Conservation (phyloP, 1,140 invertebrate genomes). For the Ceratina australensis region DNA sequence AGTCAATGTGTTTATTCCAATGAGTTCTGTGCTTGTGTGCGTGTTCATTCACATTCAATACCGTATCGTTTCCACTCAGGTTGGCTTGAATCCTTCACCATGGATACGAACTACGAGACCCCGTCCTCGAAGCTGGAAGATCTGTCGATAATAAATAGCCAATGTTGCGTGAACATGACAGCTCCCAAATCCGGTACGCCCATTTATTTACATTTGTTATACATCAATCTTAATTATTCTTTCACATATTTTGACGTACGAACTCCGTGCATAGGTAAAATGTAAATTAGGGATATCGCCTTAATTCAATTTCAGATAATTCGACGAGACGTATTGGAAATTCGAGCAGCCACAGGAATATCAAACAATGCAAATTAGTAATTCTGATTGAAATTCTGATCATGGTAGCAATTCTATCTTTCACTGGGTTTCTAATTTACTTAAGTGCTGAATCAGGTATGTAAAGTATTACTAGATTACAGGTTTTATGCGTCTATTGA, state of each 20-base stretch:
- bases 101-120: not conserved
- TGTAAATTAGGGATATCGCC: not conserved
- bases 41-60: not conserved
- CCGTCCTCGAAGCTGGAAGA: not conserved
- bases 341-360: not conserved
- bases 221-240: not conserved
- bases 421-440: not conserved
- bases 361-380: not conserved
- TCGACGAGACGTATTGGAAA: not conserved
- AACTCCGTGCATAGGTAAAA: not conserved
- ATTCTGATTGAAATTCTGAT: not conserved
- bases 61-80: not conserved
- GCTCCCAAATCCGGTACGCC: not conserved
- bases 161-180: conserved; percentile 20
- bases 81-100: not conserved
- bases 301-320: conserved; percentile 13
- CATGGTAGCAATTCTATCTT: not conserved
- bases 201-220: not conserved
- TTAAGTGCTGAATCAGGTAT: not conserved
- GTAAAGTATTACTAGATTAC: not conserved
- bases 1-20: too few species aligned
- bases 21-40: not conserved
- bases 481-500: too few species aligned
- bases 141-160: not conserved
- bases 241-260: not conserved